A percentile compares a stretch with the other conserved stretches of the same genome.
These are phyloP conservation scores for Panzeria rudis DNA, from an alignment of 2,888 invertebrate species.

Conservation along the genomic window DNA sequence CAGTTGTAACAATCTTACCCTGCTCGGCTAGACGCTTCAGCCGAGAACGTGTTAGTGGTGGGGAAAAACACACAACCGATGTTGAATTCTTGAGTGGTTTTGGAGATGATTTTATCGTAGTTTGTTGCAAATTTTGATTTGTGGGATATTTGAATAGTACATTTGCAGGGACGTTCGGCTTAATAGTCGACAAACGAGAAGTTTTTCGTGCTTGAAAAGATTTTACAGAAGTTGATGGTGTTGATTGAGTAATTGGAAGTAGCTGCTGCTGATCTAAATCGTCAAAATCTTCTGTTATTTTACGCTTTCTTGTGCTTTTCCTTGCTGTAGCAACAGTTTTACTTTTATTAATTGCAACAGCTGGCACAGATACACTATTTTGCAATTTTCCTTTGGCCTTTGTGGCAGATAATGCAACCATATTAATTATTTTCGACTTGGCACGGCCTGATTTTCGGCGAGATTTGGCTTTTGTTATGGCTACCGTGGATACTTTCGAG, in stretches of 20 bases:
- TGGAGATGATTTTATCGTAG: constrained; percentile 8
- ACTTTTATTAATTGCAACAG: not conserved
- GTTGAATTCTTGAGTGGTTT: constrained; percentile 4
- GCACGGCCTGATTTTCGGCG: constrained; percentile 46
- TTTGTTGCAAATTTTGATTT: constrained; percentile 4
- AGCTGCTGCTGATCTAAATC: not conserved
- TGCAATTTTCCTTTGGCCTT: constrained; percentile 36
- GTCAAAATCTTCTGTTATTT: not conserved
- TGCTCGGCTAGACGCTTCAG: constrained; percentile 73
- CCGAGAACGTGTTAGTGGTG: constrained; percentile 76
- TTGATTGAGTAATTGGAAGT: constrained; percentile 34
- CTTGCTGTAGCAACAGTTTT: not conserved
- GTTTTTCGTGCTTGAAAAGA: constrained; percentile 70
- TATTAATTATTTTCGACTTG: constrained; percentile 63
- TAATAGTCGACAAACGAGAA: constrained; percentile 68
- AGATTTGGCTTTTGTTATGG: constrained; percentile 59
- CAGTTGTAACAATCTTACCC: constrained; percentile 35
- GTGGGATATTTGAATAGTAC: constrained; percentile 15
- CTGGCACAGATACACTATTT: constrained; percentile 33
- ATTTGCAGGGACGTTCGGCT: constrained; percentile 50
- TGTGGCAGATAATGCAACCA: constrained; percentile 44
- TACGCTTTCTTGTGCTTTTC: constrained; percentile 67
- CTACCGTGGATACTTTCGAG: constrained; percentile 45
- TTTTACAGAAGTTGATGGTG: constrained; percentile 43
- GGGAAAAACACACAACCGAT: constrained; percentile 65